Base-by-base conservation (phyloP, 2,888 invertebrate species). In the Margaritifera margaritifera region DNA sequence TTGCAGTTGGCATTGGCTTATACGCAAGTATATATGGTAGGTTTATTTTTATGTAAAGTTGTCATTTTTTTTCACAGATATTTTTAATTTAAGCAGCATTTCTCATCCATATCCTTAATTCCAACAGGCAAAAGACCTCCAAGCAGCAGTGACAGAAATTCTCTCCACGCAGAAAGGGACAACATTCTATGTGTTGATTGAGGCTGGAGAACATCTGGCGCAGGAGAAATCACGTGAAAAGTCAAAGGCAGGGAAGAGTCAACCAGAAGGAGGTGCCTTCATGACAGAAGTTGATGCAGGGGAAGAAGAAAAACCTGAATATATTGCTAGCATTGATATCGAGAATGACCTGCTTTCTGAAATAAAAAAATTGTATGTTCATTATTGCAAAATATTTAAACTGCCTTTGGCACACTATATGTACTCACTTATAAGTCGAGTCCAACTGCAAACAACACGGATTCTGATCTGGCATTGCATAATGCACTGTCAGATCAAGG, bases 151-250 rank as follows among this genome's bases (percentile, higher is more conserved):
- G 15, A 79, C 76, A 24, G 87, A 88, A 62, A 82, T 87, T 15
- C 71, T 89, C 20, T 71, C 73, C 18, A 88, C 89, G 8, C 80
- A 80, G 20, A 86, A 82, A 62, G 89, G 89, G 18, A 88, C 87
- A 8, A 81, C 83, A 22, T 89, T 88, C 74, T 87, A 86, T 69
- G 84, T 89, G 8, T 78, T 88, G 65, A 84, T 84, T 15, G 84
- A 82, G n/a, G 86, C 86, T 0, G 84, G 84, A n/a, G 83, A 84
- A 53, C 77, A 78, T 72, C 81, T 80, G 8, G 73, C 74, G n/a
- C 78, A 78, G 3, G 65, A 77, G 8, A 42, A 42, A 42, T 42
- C 42, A 42, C 42, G 15, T 42, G 80, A 77, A 22, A 65, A 69
- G 42, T 62, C 68, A 1, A 60, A 66, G 57, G 53, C 56, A 6